Base-by-base conservation (phyloP, 2,888 invertebrate species). In the Stenichneumon culpator region DNA sequence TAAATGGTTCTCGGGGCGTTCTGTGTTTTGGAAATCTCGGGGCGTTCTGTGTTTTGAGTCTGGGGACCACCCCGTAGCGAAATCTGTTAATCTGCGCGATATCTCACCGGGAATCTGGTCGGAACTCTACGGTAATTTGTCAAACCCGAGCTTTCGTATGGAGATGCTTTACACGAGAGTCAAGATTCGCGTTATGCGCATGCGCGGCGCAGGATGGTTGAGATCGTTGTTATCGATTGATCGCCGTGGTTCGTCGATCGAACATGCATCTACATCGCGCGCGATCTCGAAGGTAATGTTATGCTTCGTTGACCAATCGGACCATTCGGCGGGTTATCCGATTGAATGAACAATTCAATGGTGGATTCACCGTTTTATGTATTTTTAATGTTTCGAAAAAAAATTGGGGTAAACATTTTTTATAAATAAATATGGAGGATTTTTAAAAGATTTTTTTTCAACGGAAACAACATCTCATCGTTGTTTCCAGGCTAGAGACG, bases 91-190 rank as follows among this genome's bases (percentile, higher is more conserved):
- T 86, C 72, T 25, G 32, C 44, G 22, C 57, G 83, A 80, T 90
- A 89, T 90, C 88, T 85, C 57, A 19, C 79, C 82, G 80, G 83
- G 84, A 89, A 89, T 90, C 89, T 89, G 25, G 47, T 82, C 69
- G 68, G 86, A 11, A 63, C 39, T 50, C 87, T 87, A 89, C 86
- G 74, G 89, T 86, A 91, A 91, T 91, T 91, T 90, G 90, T 91
- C 91, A 91, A 90, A 87, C 77, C 44, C 54, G 63, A 78, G n/a
- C 25, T 50, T 54, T 78, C 68, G 28, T 19, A 57, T 19, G 4
- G 22, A 60, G 78, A 60, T 78, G 44, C n/a, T n/a, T n/a, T n/a
- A n/a, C n/a, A n/a, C n/a, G n/a, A n/a, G n/a, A n/a, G n/a, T n/a
- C 19, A 2, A 60, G 22, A 57, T 25, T 25, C 19, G 25, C 28